Evolutionary conservation across 2,113 vertebrate genomes (phyloP), one percentile per base, ranked within the genome.

Genomic region (Orycteropus afer): DNA sequence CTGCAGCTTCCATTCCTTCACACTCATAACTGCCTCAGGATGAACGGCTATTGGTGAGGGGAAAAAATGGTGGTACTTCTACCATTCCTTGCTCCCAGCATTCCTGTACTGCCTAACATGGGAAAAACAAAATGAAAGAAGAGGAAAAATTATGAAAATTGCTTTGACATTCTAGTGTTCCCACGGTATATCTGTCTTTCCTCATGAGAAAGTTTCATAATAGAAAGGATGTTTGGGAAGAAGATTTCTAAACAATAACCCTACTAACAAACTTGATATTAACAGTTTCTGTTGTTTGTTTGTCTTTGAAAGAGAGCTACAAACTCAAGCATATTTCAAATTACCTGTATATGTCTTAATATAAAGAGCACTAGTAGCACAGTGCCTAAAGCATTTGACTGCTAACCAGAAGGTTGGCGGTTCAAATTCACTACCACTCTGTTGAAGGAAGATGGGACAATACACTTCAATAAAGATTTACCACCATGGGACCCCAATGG

Each of bases 251-350:
- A 88, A 34, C 67, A 63, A 63, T 51, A 88, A 18, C 25, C 0
- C 17, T 87, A 90, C 5, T 90, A 42, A 78, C 22, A n/a, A 94
- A 81, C 29, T 59, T 94, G 45, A 2, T 86, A 29, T 42, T 83
- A 34, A 40, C 25, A 47, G 10, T 89, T 69, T 45, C 40, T 12
- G 25, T 47, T n/a, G 5, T 71, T 92, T 77, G 8, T 42, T 77
- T 27, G 4, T 23, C 53, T 69, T 49, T 25, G 5, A 57, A 20
- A 84, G 4, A 40, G 14, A 22, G 29, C 29, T 67, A 76, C 1
- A 34, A 77, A 69, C 49, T 37, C 37, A 74, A 87, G 20, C 8
- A 61, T 74, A 89, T 51, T 93, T 86, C 45, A 90, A 90, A 95
- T 51, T 84, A 47, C 23, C 49, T 51, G 53, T 25, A 1, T 57